Evolutionary conservation across 2,113 vertebrate species (phyloP).

Genomic region (Pseudorhombus dupliciocellatus): DNA sequence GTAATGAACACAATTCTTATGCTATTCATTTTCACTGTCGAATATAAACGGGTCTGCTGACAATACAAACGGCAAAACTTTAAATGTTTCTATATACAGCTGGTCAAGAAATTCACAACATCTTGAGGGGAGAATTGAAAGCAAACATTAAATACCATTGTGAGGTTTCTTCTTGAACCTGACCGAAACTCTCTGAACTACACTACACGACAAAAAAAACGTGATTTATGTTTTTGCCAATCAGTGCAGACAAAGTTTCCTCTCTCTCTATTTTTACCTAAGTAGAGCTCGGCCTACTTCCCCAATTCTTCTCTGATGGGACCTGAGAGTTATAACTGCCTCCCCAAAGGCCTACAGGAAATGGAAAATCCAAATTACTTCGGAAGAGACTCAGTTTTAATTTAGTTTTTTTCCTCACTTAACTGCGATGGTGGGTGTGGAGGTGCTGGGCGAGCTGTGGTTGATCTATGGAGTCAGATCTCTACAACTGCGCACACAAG

Average conservation of each 20-base stretch:
- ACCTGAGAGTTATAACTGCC: slow-evolving; percentile 74
- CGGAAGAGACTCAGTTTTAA: slow-evolving; percentile 65
- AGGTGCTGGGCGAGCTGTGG: slow-evolving; percentile 15
- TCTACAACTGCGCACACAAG: slow-evolving; percentile 31
- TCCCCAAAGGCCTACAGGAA: slow-evolving; percentile 80
- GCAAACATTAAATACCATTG: not conserved
- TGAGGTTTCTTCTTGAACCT: slow-evolving; percentile 1
- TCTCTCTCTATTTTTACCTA: slow-evolving; percentile 80
- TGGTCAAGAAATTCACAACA: not conserved
- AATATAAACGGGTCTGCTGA: not conserved
- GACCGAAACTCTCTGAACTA: slow-evolving; percentile 20
- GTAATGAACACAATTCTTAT: not conserved
- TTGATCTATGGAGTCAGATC: slow-evolving; percentile 25
- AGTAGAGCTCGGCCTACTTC: slow-evolving; percentile 81
- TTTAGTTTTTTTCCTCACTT: slow-evolving; percentile 46
- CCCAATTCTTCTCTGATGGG: slow-evolving; percentile 68
- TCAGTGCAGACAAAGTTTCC: slow-evolving; percentile 60
- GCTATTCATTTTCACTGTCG: not conserved
- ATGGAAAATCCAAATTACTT: slow-evolving; percentile 82
- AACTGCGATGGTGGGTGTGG: slow-evolving; percentile 4
- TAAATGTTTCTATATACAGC: not conserved
- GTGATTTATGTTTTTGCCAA: slow-evolving; percentile 49
- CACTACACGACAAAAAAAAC: slow-evolving; percentile 8
- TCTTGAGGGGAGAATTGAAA: slow-evolving; percentile 4
- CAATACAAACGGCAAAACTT: not conserved